These are phyloP conservation scores for Threskiornis aethiopicus DNA, from an alignment of 2,797 vertebrate species.

Conservation along the genomic window DNA sequence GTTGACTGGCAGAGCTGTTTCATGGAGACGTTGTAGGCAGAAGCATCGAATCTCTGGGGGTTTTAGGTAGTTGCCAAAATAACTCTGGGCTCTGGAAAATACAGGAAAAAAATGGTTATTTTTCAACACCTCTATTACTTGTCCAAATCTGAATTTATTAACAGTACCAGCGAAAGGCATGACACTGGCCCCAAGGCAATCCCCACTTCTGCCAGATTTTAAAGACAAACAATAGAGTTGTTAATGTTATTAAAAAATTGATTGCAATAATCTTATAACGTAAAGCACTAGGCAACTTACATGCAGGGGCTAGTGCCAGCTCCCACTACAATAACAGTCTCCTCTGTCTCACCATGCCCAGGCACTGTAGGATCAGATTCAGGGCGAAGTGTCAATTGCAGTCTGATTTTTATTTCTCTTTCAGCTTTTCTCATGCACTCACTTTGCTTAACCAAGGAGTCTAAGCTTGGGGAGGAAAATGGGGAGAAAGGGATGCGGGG, in stretches of 20 bases:
- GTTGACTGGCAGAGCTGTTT: neutral
- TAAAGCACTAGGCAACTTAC: constrained; percentile 34
- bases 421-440: neutral
- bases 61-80: neutral
- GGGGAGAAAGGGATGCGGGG: neutral
- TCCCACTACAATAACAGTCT: neutral
- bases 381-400: neutral
- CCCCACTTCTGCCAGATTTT: neutral
- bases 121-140: constrained; percentile 36
- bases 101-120: neutral
- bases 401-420: neutral
- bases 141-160: constrained; percentile 25
- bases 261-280: constrained; percentile 19
- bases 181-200: constrained; percentile 19
- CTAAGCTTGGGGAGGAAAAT: neutral
- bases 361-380: neutral
- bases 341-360: neutral
- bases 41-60: neutral
- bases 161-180: neutral
- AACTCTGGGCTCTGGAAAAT: constrained; percentile 4
- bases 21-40: neutral
- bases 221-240: constrained; percentile 36
- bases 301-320: neutral
- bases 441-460: neutral
- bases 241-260: neutral